Base-by-base conservation (phyloP, 2,888 invertebrate species). In the Ochropleura plecta region DNA sequence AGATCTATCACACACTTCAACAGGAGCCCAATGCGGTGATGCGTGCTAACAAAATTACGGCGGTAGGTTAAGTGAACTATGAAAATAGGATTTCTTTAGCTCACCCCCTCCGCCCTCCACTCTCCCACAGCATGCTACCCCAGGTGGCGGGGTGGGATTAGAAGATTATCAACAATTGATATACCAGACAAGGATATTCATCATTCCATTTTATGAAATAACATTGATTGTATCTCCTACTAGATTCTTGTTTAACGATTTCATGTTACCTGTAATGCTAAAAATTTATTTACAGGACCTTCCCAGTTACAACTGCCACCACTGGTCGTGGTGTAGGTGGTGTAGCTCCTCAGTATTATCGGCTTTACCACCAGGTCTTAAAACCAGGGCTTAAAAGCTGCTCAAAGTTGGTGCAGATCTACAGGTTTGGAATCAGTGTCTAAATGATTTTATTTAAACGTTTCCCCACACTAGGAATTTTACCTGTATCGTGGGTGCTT, bases 31-130 rank as follows among this genome's bases (percentile, higher is more conserved):
- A 93, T 93, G 92, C 95, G 90, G 57, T 91, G 95, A 93, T 91
- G 95, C 96, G 95, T 92, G 87, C 79, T 95, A 95, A 96, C 95
- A 85, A 95, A 94, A 95, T 96, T 95, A 96, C 92, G 92, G 90
- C 93, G 94, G 93, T 91, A 90, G 90, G 95, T 93, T 93, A 94
- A 96, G 93, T 96, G 96, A 96, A 96, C 96, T 96, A 96, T 96
- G 96, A 96, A 96, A 96, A 96, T 95, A 95, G 95, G 95, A 96
- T 96, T 96, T 95, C 95, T 95, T 95, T 94, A 88, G 86, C 88
- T 89, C 87, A 84, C 88, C 88, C 82, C 86, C 85, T 85, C 79
- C 77, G 72, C 81, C 84, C 79, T 44, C n/a, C 44, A 44, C 74
- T 79, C 86, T 75, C 71, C 80, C 68, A 77, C 70, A 82, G 86